A percentile compares a stretch with the other conserved stretches of the same genome.
These are phyloP conservation scores for Drosophila nasuta DNA, from an alignment of 1,140 invertebrate species.

Conservation along the genomic window DNA sequence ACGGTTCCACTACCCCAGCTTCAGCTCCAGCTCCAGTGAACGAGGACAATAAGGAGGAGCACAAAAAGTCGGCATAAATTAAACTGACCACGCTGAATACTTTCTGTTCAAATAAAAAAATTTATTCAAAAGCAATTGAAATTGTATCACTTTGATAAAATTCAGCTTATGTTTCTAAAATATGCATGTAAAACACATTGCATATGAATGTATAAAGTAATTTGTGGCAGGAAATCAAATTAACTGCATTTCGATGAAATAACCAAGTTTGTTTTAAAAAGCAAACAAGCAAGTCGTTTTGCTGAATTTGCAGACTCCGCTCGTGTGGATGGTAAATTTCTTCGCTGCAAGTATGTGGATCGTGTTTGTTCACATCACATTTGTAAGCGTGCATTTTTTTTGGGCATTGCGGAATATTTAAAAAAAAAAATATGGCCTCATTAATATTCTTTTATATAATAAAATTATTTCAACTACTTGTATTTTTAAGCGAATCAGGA, in stretches of 20 bases:
- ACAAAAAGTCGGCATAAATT: conserved; percentile 60
- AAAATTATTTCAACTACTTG: too few species aligned
- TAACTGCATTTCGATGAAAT: too few species aligned
- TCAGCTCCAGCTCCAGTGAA: conserved; percentile 50
- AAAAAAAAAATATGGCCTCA: too few species aligned
- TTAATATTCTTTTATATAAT: too few species aligned
- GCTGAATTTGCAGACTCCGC: conserved; percentile 43
- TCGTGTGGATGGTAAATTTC: conserved; percentile 40
- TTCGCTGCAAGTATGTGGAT: conserved; percentile 33
- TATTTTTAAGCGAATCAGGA: not conserved
- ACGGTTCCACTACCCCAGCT: conserved; percentile 58
- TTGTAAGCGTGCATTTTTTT: not conserved
- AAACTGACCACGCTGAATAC: not conserved
- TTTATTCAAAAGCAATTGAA: not conserved
- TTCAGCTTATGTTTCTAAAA: not conserved
- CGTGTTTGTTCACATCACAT: not conserved
- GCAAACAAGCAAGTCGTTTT: not conserved
- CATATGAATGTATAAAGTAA: too few species aligned
- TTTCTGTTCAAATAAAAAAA: conserved; percentile 37
- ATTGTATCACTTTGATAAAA: not conserved
- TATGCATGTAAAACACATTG: too few species aligned
- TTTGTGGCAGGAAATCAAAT: too few species aligned
- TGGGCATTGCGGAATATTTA: too few species aligned
- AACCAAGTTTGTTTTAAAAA: not conserved
- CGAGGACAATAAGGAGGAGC: conserved; percentile 52